A percentile compares a stretch with the other conserved stretches of the same genome.
phyloP scores from a whole-genome alignment of 2,888 invertebrate species.

The Rotaria sp. region DNA sequence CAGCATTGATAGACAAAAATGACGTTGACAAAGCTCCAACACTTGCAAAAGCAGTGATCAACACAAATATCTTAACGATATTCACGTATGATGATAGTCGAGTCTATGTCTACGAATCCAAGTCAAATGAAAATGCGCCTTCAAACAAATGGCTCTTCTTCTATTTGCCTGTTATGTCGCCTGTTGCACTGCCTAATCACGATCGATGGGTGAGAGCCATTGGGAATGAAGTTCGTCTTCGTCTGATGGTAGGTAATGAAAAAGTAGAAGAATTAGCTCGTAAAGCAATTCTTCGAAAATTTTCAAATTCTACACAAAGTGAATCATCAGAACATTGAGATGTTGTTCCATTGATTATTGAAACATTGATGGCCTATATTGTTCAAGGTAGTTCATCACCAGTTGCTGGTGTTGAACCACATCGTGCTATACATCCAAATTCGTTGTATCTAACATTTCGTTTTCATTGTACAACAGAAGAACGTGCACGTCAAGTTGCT shows the following conservation, averaged over 20 bases:
- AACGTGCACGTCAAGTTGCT: background rate
- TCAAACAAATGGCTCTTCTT: background rate
- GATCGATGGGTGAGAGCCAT: background rate
- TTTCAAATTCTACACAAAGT: background rate
- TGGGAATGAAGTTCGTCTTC: background rate
- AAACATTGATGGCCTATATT: background rate
- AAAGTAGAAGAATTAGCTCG: background rate
- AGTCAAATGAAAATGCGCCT: background rate
- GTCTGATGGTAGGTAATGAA: background rate
- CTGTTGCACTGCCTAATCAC: background rate
- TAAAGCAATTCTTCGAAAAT: background rate
- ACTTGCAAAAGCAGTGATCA: background rate
- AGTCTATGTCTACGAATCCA: background rate
- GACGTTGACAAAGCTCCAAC: background rate
- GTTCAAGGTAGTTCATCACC: background rate
- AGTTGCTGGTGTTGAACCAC: background rate
- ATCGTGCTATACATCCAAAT: background rate
- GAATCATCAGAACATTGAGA: background rate
- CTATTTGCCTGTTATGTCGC: background rate
- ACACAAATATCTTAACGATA: background rate
- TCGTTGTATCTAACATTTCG: background rate
- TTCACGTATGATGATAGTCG: background rate
- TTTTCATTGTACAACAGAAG: background rate
- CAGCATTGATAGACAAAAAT: background rate
- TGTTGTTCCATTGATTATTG: background rate